Conservation (phyloP, 2,113 vertebrate genomes). For the Paralichthys olivaceus region DNA sequence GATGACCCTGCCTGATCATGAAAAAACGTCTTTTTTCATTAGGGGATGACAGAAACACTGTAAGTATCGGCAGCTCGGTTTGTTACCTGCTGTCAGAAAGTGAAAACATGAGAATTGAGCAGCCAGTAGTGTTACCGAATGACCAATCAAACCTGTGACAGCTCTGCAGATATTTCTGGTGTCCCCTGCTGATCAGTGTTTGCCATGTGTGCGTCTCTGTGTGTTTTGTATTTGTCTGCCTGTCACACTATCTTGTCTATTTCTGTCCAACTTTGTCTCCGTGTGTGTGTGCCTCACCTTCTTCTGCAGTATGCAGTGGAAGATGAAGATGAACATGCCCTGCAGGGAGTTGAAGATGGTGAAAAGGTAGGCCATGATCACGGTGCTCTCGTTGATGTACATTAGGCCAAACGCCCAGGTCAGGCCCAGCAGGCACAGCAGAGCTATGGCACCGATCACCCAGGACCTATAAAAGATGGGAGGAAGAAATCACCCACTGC, state of each 20-base stretch:
- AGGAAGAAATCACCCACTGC: neutral
- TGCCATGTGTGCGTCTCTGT: neutral
- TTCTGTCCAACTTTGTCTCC: neutral
- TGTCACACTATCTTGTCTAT: slow-evolving; percentile 20
- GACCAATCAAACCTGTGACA: slow-evolving; percentile 57
- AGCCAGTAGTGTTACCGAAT: slow-evolving; percentile 24
- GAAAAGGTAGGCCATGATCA: slow-evolving; percentile 99
- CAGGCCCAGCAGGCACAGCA: slow-evolving; percentile 96
- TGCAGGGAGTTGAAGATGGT: slow-evolving; percentile 99
- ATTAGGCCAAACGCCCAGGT: slow-evolving; percentile 99
- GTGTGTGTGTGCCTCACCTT: slow-evolving; percentile 86
- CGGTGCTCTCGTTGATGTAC: slow-evolving; percentile 99
- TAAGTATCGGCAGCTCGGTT: slow-evolving; percentile 19
- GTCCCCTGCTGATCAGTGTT: slow-evolving; percentile 29
- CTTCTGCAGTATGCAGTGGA: slow-evolving; percentile 99
- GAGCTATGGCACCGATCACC: slow-evolving; percentile 98
- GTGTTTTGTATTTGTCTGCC: slow-evolving; percentile 16
- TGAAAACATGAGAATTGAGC: slow-evolving; percentile 27
- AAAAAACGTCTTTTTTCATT: slow-evolving; percentile 7
- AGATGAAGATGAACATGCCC: slow-evolving; percentile 99
- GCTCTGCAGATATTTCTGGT: slow-evolving; percentile 48
- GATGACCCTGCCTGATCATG: slow-evolving; percentile 12
- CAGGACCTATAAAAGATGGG: slow-evolving; percentile 87
- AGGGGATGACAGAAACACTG: neutral
- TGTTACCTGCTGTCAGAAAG: slow-evolving; percentile 40